Conservation (phyloP, 2,888 invertebrate species). For the Gandaritis pyraliata region DNA sequence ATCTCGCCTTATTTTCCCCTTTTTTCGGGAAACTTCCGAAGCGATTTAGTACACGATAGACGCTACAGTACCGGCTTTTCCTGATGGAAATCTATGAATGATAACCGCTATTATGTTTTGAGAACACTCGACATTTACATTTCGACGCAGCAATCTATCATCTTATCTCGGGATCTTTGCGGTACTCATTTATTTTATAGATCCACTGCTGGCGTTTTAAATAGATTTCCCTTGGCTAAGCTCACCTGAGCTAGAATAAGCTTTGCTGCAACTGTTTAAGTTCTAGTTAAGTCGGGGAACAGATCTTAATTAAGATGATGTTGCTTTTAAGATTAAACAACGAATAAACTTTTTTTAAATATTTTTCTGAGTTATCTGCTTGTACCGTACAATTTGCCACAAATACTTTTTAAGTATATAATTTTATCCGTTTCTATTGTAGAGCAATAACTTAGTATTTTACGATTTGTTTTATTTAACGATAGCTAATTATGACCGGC, state of each 20-base stretch:
- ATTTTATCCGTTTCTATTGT: conserved; percentile 43
- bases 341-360: too few species aligned
- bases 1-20: conserved; percentile 79
- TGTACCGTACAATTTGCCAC: too few species aligned
- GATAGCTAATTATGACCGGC: conserved; percentile 39
- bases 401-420: background rate
- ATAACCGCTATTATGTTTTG: conserved; percentile 60
- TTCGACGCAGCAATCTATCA: conserved; percentile 65
- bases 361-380: too few species aligned
- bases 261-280: conserved; percentile 54
- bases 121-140: conserved; percentile 55
- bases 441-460: conserved; percentile 43
- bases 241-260: conserved; percentile 50
- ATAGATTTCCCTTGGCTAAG: conserved; percentile 59
- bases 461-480: conserved; percentile 47
- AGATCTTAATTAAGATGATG: conserved; percentile 49
- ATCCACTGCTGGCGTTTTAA: conserved; percentile 52
- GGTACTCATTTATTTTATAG: conserved; percentile 52
- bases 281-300: conserved; percentile 49
- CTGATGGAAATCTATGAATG: conserved; percentile 80
- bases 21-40: conserved; percentile 66
- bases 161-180: conserved; percentile 55
- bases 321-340: conserved; percentile 4
- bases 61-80: conserved; percentile 68
- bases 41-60: conserved; percentile 74